These are phyloP conservation scores for Bradypodion ventrale DNA, from an alignment of 2,797 vertebrate genomes.

Conservation along the genomic window DNA sequence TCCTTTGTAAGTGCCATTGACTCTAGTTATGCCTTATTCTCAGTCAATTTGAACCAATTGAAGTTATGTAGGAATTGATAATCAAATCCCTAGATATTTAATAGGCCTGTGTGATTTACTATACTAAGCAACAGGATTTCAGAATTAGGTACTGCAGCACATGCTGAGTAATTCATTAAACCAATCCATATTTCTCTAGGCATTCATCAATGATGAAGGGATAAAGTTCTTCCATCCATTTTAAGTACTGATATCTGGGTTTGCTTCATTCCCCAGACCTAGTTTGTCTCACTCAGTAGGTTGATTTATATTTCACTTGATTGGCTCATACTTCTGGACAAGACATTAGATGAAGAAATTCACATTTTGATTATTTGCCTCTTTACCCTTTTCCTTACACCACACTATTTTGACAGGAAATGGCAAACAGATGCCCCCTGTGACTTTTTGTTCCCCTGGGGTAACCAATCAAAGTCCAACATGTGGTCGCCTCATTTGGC, in stretches of 20 bases:
- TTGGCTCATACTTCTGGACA: constrained; percentile 35
- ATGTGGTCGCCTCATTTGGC: constrained; percentile 85
- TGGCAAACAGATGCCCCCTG: constrained; percentile 80
- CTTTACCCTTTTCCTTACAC: constrained; percentile 63
- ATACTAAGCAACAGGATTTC: too few relatives aligned
- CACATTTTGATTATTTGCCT: constrained; percentile 63
- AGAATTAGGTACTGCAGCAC: not conserved
- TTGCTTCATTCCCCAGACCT: constrained; percentile 21
- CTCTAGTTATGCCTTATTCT: too few relatives aligned
- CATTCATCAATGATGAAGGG: not conserved
- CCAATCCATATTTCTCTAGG: not conserved
- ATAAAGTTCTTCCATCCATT: not conserved
- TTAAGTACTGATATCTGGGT: not conserved
- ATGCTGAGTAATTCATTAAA: not conserved
- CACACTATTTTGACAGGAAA: constrained; percentile 78
- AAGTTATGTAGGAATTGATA: too few relatives aligned
- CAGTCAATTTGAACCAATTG: too few relatives aligned
- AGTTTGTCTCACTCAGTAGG: not conserved
- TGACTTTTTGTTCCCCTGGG: constrained; percentile 70
- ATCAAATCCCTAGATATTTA: too few relatives aligned
- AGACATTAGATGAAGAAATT: constrained; percentile 56
- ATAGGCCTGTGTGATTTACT: too few relatives aligned
- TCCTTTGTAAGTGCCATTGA: too few relatives aligned
- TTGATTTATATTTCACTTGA: constrained; percentile 18
- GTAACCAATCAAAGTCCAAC: constrained; percentile 79